Evolutionary conservation across 2,113 vertebrate species (phyloP).

Genomic region (Alexandromys fortis): DNA sequence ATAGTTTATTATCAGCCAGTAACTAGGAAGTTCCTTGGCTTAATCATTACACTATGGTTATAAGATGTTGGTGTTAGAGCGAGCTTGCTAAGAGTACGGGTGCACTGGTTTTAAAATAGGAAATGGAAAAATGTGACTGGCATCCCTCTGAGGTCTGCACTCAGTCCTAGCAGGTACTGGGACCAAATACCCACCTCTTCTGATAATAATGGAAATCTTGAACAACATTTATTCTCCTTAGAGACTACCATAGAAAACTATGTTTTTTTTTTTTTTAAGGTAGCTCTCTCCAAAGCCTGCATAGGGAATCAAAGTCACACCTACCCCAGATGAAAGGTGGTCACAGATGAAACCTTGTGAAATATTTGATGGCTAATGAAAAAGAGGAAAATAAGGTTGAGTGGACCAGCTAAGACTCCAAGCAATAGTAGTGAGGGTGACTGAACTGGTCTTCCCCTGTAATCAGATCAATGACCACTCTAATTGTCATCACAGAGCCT

Average conservation of each 20-base stretch:
- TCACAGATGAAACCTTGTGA: background rate
- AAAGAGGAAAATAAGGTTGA: background rate
- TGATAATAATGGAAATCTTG: background rate
- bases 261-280: background rate
- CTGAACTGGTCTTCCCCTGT: too few species aligned
- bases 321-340: background rate
- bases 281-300: background rate
- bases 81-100: background rate
- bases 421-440: too few species aligned
- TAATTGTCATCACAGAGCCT: too few species aligned
- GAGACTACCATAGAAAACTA: background rate
- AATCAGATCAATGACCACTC: too few species aligned
- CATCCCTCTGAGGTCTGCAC: background rate
- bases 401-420: too few species aligned
- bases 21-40: background rate
- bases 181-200: background rate
- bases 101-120: constrained; percentile 21
- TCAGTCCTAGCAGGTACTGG: background rate
- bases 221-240: background rate
- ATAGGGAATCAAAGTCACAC: background rate
- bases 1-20: background rate
- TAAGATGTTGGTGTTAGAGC: background rate
- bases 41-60: background rate
- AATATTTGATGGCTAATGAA: background rate
- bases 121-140: background rate